Conservation (phyloP, 2,113 vertebrate genomes). For the Anoplopoma fimbria region DNA sequence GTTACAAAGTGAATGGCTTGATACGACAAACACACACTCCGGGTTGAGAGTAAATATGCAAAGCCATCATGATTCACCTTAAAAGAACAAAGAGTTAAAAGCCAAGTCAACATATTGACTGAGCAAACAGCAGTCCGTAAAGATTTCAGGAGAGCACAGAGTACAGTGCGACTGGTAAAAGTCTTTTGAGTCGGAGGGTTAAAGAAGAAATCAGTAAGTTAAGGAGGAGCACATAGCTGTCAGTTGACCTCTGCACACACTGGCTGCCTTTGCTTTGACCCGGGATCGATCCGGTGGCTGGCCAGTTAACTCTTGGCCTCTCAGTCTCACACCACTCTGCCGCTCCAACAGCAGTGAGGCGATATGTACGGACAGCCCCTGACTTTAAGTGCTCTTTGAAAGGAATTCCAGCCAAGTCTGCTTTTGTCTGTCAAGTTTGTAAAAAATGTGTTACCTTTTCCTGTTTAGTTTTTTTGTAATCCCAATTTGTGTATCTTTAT, state of each 20-base stretch:
- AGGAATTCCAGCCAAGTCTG: conserved; percentile 23
- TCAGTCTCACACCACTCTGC: conserved; percentile 36
- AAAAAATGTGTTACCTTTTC: neutral
- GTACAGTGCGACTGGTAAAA: conserved; percentile 52
- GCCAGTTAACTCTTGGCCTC: conserved; percentile 70
- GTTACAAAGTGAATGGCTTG: neutral
- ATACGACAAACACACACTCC: neutral
- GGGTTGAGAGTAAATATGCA: conserved; percentile 19
- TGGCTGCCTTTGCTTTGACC: conserved; percentile 64
- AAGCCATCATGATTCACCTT: neutral
- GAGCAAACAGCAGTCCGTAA: conserved; percentile 41
- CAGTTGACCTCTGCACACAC: conserved; percentile 58
- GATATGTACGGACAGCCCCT: conserved; percentile 41
- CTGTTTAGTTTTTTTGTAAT: neutral
- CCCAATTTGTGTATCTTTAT: neutral
- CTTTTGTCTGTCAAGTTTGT: neutral
- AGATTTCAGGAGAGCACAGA: conserved; percentile 45
- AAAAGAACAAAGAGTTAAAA: conserved; percentile 16
- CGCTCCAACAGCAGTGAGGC: conserved; percentile 51
- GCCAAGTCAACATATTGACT: conserved; percentile 15
- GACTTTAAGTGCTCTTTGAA: conserved; percentile 21
- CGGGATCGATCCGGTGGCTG: conserved; percentile 69
- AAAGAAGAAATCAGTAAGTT: conserved; percentile 75
- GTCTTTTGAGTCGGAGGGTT: conserved; percentile 60
- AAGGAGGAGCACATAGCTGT: conserved; percentile 72